Percentiles rank a stretch among this genome's conserved stretches.
Evolutionary conservation across 2,888 invertebrate genomes (phyloP).

Genomic region (Dicycla oo): DNA sequence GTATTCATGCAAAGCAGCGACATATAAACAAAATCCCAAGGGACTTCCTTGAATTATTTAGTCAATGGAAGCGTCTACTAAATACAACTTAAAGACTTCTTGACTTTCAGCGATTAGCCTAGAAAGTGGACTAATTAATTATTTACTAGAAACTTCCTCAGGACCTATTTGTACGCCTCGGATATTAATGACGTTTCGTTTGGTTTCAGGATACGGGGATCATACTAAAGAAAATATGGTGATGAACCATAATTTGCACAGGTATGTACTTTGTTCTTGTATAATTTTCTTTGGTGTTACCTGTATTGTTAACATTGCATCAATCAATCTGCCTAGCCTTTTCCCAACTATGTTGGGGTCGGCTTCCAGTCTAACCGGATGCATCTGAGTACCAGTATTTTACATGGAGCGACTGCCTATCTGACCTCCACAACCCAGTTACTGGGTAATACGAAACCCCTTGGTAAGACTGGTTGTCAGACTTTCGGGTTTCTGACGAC

Average conservation of each 20-base stretch:
- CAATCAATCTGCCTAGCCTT: too few species aligned
- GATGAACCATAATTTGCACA: slow-evolving; percentile 87
- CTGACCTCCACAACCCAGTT: too few species aligned
- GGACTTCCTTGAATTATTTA: slow-evolving; percentile 29
- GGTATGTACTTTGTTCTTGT: slow-evolving; percentile 73
- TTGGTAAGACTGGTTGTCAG: too few species aligned
- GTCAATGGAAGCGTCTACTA: slow-evolving; percentile 4
- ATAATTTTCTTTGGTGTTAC: too few species aligned
- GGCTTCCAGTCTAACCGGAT: too few species aligned
- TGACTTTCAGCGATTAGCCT: slow-evolving; percentile 15
- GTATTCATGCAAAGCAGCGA: too few species aligned
- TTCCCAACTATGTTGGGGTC: too few species aligned
- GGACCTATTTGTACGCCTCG: not conserved
- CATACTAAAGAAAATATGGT: slow-evolving; percentile 89
- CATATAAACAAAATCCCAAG: too few species aligned
- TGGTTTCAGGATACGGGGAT: slow-evolving; percentile 86
- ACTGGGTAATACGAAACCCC: too few species aligned
- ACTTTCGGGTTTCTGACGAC: too few species aligned
- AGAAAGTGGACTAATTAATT: slow-evolving; percentile 19
- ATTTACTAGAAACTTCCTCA: slow-evolving; percentile 24
- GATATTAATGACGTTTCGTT: slow-evolving; percentile 30
- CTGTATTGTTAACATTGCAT: not conserved
- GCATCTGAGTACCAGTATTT: too few species aligned
- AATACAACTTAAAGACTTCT: slow-evolving; percentile 17
- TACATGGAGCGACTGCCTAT: too few species aligned